A percentile compares a stretch with the other conserved stretches of the same genome.
Conservation (phyloP, 2,113 vertebrate genomes). For the Proterorhinus semilunaris region DNA sequence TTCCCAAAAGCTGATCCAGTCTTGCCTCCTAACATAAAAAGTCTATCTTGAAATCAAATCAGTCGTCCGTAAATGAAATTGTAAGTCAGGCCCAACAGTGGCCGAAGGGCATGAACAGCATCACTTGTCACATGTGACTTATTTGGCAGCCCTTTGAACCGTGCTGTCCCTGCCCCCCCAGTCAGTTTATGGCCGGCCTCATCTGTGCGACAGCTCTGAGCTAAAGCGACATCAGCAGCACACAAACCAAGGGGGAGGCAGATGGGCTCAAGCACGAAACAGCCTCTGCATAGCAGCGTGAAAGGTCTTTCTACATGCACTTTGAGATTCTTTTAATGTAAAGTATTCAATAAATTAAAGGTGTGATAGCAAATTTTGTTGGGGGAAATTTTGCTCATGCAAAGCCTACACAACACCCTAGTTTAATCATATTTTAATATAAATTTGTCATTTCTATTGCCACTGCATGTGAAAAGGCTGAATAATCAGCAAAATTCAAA, state of each 20-base stretch:
- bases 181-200: slow-evolving; percentile 43
- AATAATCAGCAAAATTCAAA: too few species aligned
- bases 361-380: too few species aligned
- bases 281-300: slow-evolving; percentile 24
- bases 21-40: slow-evolving; percentile 9
- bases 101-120: slow-evolving; percentile 38
- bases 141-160: slow-evolving; percentile 41
- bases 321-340: too few species aligned
- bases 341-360: too few species aligned
- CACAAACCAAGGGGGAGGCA: slow-evolving; percentile 32
- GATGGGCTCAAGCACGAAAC: slow-evolving; percentile 26
- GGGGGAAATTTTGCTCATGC: too few species aligned
- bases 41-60: background rate
- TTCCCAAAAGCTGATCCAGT: slow-evolving; percentile 24
- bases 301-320: slow-evolving; percentile 22
- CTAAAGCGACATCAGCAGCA: slow-evolving; percentile 35
- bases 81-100: background rate
- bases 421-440: too few species aligned
- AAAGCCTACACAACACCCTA: too few species aligned
- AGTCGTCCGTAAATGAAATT: background rate
- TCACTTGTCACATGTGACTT: slow-evolving; percentile 49
- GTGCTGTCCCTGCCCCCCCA: slow-evolving; percentile 18
- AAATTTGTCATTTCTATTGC: too few species aligned
- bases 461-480: too few species aligned
- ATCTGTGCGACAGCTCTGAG: slow-evolving; percentile 53